Evolutionary conservation across 2,888 invertebrate genomes (phyloP).

Genomic region (Peribatodes rhomboidaria): DNA sequence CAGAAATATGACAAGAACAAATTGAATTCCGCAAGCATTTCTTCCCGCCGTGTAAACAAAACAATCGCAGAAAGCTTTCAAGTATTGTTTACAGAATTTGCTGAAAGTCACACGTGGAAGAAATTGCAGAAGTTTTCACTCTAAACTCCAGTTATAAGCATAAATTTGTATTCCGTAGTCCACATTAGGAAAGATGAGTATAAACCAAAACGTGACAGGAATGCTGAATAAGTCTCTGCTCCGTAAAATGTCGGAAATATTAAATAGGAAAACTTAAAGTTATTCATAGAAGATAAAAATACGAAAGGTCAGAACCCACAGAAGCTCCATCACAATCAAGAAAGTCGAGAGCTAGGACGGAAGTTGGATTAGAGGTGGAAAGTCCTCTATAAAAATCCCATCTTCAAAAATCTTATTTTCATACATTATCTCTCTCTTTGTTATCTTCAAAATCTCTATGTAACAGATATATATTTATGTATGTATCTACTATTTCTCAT

Average conservation of each 20-base stretch:
- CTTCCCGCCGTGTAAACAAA: background rate
- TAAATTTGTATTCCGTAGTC: slow-evolving; percentile 9
- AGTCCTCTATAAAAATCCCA: too few relatives aligned
- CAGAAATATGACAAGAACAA: background rate
- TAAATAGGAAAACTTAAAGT: background rate
- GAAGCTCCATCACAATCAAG: too few relatives aligned
- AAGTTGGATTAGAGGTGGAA: too few relatives aligned
- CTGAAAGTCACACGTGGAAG: slow-evolving; percentile 2
- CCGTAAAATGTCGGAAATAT: slow-evolving; percentile 4
- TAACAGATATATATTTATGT: too few relatives aligned
- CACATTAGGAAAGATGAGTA: slow-evolving; percentile 6
- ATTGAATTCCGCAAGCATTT: too few relatives aligned
- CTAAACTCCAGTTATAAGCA: background rate
- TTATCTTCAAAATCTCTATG: too few relatives aligned
- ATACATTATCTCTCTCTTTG: too few relatives aligned
- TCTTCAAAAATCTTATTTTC: too few relatives aligned
- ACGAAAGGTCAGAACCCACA: too few relatives aligned
- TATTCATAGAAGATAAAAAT: background rate
- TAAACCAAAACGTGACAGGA: slow-evolving; percentile 16
- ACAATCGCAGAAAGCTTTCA: background rate
- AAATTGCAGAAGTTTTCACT: slow-evolving; percentile 10
- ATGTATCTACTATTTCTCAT: too few relatives aligned
- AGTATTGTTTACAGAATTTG: background rate
- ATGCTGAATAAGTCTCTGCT: background rate
- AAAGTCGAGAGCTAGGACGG: too few relatives aligned